Evolutionary conservation across 2,888 invertebrate genomes (phyloP), one percentile per base, ranked within the genome.

Genomic region (Miltochrista miniata): DNA sequence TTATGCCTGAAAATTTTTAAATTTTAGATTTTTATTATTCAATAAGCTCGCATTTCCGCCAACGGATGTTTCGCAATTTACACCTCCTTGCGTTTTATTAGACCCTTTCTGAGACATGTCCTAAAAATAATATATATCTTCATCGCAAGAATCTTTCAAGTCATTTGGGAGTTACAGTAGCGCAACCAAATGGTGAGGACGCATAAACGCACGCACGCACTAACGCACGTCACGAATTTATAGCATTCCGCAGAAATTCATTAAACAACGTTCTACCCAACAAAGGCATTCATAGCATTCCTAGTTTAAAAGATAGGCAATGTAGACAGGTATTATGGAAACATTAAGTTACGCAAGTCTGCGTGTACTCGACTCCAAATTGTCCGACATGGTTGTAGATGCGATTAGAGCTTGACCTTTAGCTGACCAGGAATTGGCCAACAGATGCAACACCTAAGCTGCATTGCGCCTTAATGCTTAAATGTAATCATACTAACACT

Each of bases 361-460:
- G 43, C 33, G 53, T 47, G 45, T 51, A 46, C 36, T 38, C 37
- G 24, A 45, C 46, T 41, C 51, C 52, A 59, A 59, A 54, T 60
- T 52, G 50, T 51, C 44, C 53, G 40, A 49, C 57, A 52, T 47
- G 50, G 5, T 59, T 51, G 49, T 55, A 37, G 39, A 50, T 51
- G 15, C 45, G 58, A 59, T 60, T 56, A 55, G 31, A 52, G 48
- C 11, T 40, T 69, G 70, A 69, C 68, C 70, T 68, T 68, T 68
- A 56, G 40, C 37, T 63, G 74, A 73, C 74, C 77, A 76, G 72
- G 64, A 69, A 69, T 81, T 78, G 67, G 68, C 67, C 62, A 76
- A 79, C 60, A 57, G 38, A 46, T 38, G 40, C 29, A 51, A 54
- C 36, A 54, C 54, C 44, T 31, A 45, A 45, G 51, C 57, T 48